phyloP scores from a whole-genome alignment of 2,797 vertebrate species.

The Sebastes steindachneri region DNA sequence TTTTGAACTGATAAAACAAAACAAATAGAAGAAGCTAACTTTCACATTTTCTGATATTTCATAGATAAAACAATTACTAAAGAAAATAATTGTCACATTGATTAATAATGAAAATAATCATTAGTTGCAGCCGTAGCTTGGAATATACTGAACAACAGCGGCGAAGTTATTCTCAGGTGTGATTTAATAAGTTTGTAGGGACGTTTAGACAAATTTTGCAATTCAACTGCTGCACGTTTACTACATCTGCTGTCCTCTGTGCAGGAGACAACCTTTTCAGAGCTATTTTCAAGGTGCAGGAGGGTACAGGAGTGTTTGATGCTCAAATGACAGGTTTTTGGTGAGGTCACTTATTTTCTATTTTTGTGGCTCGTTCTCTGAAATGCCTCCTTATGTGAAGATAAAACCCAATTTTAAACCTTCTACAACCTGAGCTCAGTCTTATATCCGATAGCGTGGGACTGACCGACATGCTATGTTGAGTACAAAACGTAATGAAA shows the following conservation, averaged over 20 bases:
- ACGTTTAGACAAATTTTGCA: background rate
- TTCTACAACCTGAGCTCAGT: background rate
- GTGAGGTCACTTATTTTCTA: background rate
- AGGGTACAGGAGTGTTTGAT: background rate
- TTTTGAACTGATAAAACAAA: background rate
- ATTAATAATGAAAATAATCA: background rate
- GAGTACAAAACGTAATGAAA: conserved; percentile 11
- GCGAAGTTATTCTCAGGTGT: background rate
- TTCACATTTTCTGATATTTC: background rate
- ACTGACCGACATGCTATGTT: background rate
- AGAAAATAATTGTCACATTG: background rate
- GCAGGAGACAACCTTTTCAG: background rate
- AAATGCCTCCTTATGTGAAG: background rate
- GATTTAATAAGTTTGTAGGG: background rate
- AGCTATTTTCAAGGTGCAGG: background rate
- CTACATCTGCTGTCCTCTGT: background rate
- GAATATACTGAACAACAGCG: background rate
- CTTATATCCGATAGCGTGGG: background rate
- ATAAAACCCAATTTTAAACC: background rate
- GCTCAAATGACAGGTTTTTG: background rate
- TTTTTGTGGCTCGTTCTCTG: background rate
- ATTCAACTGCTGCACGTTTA: background rate
- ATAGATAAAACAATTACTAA: background rate
- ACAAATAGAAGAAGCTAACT: background rate
- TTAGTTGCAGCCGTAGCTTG: background rate